These are phyloP conservation scores for Emmelina monodactyla DNA, from an alignment of 2,888 invertebrate genomes.

Conservation along the genomic window DNA sequence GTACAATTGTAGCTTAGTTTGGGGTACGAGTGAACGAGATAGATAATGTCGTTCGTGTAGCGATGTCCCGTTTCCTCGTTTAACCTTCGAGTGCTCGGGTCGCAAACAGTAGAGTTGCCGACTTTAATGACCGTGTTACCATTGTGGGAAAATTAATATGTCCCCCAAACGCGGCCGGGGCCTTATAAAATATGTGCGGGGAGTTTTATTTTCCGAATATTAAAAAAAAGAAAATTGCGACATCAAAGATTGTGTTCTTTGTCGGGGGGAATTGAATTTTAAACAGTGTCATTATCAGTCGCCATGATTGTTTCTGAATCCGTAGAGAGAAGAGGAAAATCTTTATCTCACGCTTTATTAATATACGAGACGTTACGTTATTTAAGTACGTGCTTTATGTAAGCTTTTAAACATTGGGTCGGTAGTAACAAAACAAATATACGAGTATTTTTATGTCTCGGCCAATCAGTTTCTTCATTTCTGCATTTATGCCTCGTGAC, in stretches of 20 bases:
- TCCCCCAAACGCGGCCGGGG: conserved; percentile 17
- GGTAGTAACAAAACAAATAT: not conserved
- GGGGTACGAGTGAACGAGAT: not conserved
- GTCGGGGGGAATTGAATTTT: not conserved
- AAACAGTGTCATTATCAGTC: too few relatives aligned
- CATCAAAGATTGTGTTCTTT: conserved; percentile 12
- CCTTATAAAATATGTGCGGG: not conserved
- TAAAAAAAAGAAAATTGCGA: conserved; percentile 15
- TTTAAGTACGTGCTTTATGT: too few relatives aligned
- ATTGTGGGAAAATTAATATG: conserved; percentile 33
- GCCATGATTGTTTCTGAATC: too few relatives aligned
- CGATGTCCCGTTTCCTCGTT: conserved; percentile 7
- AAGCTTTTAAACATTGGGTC: too few relatives aligned
- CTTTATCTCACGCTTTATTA: too few relatives aligned
- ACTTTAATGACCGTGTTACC: conserved; percentile 30
- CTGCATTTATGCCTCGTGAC: not conserved
- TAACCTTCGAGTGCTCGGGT: not conserved
- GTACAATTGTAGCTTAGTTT: not conserved
- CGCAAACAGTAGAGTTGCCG: conserved; percentile 5
- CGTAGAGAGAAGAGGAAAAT: too few relatives aligned
- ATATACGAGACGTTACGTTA: too few relatives aligned
- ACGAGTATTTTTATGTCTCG: not conserved
- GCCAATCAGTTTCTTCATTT: not conserved
- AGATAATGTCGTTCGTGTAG: not conserved
- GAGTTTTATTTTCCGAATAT: conserved; percentile 13